Evolutionary conservation across 1,140 invertebrate species (phyloP).

Genomic region (Idris sp.): DNA sequence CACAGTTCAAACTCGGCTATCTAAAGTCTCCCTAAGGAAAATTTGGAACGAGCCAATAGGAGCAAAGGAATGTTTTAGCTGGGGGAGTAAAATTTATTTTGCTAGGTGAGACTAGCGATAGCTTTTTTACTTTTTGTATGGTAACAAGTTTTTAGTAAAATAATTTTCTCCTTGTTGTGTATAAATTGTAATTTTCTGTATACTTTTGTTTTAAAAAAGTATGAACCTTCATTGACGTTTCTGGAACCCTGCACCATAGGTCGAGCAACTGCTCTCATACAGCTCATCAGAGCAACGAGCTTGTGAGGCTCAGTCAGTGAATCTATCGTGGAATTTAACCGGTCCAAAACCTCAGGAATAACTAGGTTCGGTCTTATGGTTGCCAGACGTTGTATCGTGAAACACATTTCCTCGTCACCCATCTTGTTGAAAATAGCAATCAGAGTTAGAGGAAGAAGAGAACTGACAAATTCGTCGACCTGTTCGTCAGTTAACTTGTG

Average conservation of each 20-base stretch:
- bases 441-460: slow-evolving; percentile 83
- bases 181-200: too few relatives aligned
- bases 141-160: too few relatives aligned
- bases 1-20: too few relatives aligned
- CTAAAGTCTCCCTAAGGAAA: too few relatives aligned
- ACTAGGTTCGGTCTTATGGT: slow-evolving; percentile 89
- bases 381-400: slow-evolving; percentile 86
- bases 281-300: slow-evolving; percentile 82
- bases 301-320: slow-evolving; percentile 83
- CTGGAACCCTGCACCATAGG: slow-evolving; percentile 83
- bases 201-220: too few relatives aligned
- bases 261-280: slow-evolving; percentile 84
- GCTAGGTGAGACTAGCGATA: too few relatives aligned
- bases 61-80: too few relatives aligned
- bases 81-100: too few relatives aligned
- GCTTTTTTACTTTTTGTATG: too few relatives aligned
- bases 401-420: slow-evolving; percentile 81
- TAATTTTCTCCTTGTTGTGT: too few relatives aligned
- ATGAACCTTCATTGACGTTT: slow-evolving; percentile 73
- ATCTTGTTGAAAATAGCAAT: slow-evolving; percentile 88
- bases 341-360: slow-evolving; percentile 89
- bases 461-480: slow-evolving; percentile 89
- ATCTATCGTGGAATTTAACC: slow-evolving; percentile 87
- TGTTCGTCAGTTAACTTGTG: slow-evolving; percentile 88
- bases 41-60: too few relatives aligned